Percentiles rank a stretch among this genome's conserved stretches.
Evolutionary conservation across 2,888 invertebrate species (phyloP).

Genomic region (Caenorhabditis sulstoni): DNA sequence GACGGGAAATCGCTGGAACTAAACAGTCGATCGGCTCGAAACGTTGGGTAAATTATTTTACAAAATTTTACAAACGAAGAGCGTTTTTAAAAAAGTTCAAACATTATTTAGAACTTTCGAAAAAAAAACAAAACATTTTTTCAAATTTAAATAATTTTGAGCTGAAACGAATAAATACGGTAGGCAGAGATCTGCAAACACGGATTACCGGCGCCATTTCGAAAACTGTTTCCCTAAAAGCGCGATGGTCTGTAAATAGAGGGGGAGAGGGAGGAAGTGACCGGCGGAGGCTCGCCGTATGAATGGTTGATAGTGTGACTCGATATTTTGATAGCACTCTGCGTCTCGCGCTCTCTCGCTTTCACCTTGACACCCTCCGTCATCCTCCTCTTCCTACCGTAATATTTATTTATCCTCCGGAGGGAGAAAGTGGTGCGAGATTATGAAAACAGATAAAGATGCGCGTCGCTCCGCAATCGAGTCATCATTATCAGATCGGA

Average conservation of each 20-base stretch:
- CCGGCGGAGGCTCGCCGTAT: conserved; percentile 12
- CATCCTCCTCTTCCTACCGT: conserved; percentile 50
- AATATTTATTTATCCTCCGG: conserved; percentile 59
- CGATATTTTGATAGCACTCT: conserved; percentile 37
- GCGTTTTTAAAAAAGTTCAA: no score
- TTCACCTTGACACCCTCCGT: conserved; percentile 51
- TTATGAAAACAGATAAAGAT: conserved; percentile 56
- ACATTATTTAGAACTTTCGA: no score
- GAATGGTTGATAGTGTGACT: conserved; percentile 3
- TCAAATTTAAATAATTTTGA: no score
- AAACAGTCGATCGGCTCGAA: no score
- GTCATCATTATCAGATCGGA: conserved; percentile 48
- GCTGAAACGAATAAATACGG: no score
- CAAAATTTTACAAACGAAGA: no score
- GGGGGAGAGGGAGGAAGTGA: neutral
- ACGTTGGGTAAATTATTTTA: no score
- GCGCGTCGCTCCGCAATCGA: conserved; percentile 23
- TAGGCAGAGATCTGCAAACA: neutral
- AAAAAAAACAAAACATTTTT: no score
- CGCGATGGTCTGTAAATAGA: neutral
- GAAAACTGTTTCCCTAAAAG: neutral
- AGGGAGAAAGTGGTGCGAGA: conserved; percentile 37
- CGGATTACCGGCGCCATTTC: no score
- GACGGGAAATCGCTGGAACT: no score
- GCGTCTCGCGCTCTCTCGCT: conserved; percentile 29